phyloP scores from a whole-genome alignment of 2,888 invertebrate species.

The Brachyopa scutellaris region DNA sequence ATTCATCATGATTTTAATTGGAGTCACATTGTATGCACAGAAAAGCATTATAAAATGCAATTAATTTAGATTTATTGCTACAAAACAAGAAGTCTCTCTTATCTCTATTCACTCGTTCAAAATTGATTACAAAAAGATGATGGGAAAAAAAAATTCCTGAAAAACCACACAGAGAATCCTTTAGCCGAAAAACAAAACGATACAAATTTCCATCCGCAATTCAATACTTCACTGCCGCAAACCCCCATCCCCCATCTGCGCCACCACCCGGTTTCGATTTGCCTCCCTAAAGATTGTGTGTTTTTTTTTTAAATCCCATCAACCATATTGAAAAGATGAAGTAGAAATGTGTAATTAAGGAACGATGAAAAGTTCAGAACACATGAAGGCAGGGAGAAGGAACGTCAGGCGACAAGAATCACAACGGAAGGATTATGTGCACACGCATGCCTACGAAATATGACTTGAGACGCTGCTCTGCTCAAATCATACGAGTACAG shows the following conservation, averaged over 20 bases:
- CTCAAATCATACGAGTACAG: too few species aligned
- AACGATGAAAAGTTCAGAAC: slow-evolving; percentile 29
- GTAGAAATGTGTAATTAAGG: slow-evolving; percentile 39
- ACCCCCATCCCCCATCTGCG: neutral
- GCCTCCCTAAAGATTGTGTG: slow-evolving; percentile 32
- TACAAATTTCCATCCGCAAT: slow-evolving; percentile 57
- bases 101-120: neutral
- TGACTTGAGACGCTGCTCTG: slow-evolving; percentile 26
- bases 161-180: slow-evolving; percentile 43
- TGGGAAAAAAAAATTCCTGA: neutral
- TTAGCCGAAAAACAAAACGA: slow-evolving; percentile 33
- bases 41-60: slow-evolving; percentile 62
- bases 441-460: slow-evolving; percentile 14
- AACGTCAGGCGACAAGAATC: slow-evolving; percentile 34
- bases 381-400: slow-evolving; percentile 7
- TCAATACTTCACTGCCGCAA: slow-evolving; percentile 58
- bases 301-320: slow-evolving; percentile 53
- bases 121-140: slow-evolving; percentile 20
- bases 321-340: slow-evolving; percentile 24
- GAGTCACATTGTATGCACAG: slow-evolving; percentile 66
- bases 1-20: slow-evolving; percentile 66
- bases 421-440: slow-evolving; percentile 29
- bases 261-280: slow-evolving; percentile 7
- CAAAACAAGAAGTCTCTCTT: slow-evolving; percentile 18
- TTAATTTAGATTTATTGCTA: slow-evolving; percentile 63